Evolutionary conservation across 2,888 invertebrate species (phyloP).

Genomic region (Smittia aterrima): DNA sequence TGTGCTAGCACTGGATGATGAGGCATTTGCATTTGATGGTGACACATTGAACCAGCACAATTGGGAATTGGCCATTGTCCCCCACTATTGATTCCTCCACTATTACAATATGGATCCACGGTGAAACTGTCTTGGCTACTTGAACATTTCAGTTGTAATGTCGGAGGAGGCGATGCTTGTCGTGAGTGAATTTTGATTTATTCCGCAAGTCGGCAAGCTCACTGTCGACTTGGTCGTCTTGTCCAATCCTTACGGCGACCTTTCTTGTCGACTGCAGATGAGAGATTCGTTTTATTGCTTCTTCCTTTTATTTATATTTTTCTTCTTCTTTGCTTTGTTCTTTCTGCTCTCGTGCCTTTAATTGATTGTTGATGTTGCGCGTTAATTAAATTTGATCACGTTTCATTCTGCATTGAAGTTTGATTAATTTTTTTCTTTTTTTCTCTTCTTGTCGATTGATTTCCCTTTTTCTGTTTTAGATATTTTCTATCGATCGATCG

Average conservation of each 20-base stretch:
- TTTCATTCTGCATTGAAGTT: constrained; percentile 38
- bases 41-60: constrained; percentile 49
- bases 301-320: background rate
- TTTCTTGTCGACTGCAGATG: background rate
- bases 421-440: constrained; percentile 26
- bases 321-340: background rate
- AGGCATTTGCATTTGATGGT: constrained; percentile 45
- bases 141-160: constrained; percentile 54
- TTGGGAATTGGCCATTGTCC: constrained; percentile 49
- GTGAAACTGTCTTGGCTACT: constrained; percentile 57
- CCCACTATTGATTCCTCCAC: constrained; percentile 47
- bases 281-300: background rate
- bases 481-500: background rate
- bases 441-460: background rate
- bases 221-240: background rate
- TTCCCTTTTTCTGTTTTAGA: background rate
- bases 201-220: background rate
- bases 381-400: constrained; percentile 40
- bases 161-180: constrained; percentile 55
- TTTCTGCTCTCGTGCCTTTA: background rate
- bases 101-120: constrained; percentile 55
- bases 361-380: constrained; percentile 36
- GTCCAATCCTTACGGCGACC: background rate
- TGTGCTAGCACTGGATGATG: constrained; percentile 44
- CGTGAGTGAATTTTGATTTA: constrained; percentile 53